These are phyloP conservation scores for Oreochromis spilurus DNA, from an alignment of 2,113 vertebrate genomes.

Conservation along the genomic window DNA sequence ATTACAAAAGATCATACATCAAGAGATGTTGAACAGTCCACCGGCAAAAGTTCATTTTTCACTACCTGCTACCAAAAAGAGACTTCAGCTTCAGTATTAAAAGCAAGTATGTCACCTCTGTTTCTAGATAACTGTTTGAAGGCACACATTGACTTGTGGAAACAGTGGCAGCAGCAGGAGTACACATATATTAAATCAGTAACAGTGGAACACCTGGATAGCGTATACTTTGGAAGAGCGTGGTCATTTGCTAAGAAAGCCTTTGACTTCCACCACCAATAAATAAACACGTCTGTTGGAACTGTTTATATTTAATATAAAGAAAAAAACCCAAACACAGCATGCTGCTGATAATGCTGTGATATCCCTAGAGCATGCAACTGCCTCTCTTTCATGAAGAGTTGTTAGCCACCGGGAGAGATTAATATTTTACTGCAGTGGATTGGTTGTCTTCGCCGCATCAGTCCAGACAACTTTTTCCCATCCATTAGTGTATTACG, in stretches of 20 bases:
- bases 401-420: conserved; percentile 68
- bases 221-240: not conserved
- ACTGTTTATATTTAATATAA: conserved; percentile 16
- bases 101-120: not conserved
- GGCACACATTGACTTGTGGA: not conserved
- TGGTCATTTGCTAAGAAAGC: not conserved
- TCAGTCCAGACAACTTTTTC: conserved; percentile 75
- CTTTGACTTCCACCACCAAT: not conserved
- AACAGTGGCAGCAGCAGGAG: not conserved
- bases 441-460: conserved; percentile 70
- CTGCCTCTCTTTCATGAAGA: conserved; percentile 62
- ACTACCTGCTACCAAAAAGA: not conserved
- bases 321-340: conserved; percentile 3
- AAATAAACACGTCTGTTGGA: not conserved
- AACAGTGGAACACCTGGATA: not conserved
- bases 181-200: not conserved
- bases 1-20: not conserved
- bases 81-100: not conserved
- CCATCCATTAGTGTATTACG: conserved; percentile 74
- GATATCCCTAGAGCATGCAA: conserved; percentile 65
- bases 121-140: not conserved
- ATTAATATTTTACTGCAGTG: conserved; percentile 68
- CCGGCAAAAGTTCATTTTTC: not conserved
- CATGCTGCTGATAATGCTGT: conserved; percentile 46
- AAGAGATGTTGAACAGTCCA: not conserved